phyloP scores from a whole-genome alignment of 1,140 invertebrate species.

The Lepidotrigona ventralis region DNA sequence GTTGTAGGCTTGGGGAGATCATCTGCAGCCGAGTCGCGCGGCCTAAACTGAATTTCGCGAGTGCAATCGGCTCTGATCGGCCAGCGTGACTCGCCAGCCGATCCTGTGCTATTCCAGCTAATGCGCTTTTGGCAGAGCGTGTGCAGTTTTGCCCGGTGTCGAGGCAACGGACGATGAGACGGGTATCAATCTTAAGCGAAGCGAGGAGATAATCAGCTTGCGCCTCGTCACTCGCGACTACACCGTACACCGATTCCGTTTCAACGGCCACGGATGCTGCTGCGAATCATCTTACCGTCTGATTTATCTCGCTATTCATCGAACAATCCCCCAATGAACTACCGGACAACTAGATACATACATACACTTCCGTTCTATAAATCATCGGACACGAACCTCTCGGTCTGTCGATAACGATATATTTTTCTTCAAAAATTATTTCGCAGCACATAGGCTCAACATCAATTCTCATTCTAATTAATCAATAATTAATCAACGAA shows the following conservation, averaged over 20 bases:
- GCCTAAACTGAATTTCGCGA: constrained; percentile 46
- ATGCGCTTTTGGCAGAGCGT: constrained; percentile 59
- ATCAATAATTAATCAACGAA: too few relatives aligned
- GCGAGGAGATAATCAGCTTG: constrained; percentile 56
- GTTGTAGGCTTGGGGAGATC: constrained; percentile 45
- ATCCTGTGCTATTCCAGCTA: constrained; percentile 53
- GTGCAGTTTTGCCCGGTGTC: constrained; percentile 51
- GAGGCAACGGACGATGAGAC: not conserved
- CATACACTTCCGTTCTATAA: too few relatives aligned
- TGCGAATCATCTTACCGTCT: not conserved
- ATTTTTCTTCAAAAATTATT: too few relatives aligned
- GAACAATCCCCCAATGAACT: not conserved
- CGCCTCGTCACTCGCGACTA: constrained; percentile 9
- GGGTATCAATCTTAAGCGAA: constrained; percentile 62
- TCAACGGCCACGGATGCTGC: not conserved
- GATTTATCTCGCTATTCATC: constrained; percentile 18
- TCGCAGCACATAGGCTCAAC: too few relatives aligned
- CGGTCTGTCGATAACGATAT: too few relatives aligned
- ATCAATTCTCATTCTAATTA: too few relatives aligned
- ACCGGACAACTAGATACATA: constrained; percentile 6
- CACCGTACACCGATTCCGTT: not conserved
- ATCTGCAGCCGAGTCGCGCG: constrained; percentile 34
- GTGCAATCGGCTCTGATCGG: constrained; percentile 37
- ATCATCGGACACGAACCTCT: too few relatives aligned
- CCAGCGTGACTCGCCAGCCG: constrained; percentile 50